Evolutionary conservation across 2,797 vertebrate genomes (phyloP).

Genomic region (Trachurus trachurus): DNA sequence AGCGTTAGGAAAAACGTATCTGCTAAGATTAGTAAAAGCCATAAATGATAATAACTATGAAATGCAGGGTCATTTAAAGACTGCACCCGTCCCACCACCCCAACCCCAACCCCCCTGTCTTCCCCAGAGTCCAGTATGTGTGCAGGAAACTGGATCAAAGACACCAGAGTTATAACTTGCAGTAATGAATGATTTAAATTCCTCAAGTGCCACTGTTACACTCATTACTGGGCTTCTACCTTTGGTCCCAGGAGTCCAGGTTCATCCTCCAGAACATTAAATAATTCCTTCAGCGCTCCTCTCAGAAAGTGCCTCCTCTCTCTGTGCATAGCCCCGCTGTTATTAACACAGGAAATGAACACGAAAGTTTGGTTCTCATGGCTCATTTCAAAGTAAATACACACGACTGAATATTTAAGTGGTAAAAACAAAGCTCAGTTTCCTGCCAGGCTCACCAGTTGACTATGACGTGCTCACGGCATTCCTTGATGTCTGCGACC

Average conservation of each 20-base stretch:
- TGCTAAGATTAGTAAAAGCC: constrained; percentile 13
- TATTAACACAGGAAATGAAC: constrained; percentile 30
- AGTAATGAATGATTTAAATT: constrained; percentile 22
- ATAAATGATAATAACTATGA: constrained; percentile 18
- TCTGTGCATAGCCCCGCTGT: constrained; percentile 90
- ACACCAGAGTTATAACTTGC: background rate
- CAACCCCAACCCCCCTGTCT: background rate
- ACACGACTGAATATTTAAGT: constrained; percentile 12
- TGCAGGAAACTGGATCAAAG: constrained; percentile 13
- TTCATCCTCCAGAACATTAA: constrained; percentile 90
- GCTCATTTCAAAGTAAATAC: constrained; percentile 22
- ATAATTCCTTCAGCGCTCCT: constrained; percentile 89
- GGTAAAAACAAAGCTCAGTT: background rate
- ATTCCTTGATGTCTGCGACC: constrained; percentile 92
- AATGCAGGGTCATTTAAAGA: constrained; percentile 9
- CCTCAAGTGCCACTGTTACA: constrained; percentile 11
- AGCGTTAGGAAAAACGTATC: constrained; percentile 22
- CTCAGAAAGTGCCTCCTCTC: constrained; percentile 90
- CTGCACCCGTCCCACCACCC: background rate
- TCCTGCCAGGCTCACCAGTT: constrained; percentile 85
- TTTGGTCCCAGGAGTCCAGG: constrained; percentile 95
- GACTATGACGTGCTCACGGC: constrained; percentile 86
- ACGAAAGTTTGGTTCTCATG: background rate
- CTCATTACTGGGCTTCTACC: constrained; percentile 71
- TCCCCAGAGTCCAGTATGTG: background rate